These are phyloP conservation scores for Buphagus erythrorhynchus DNA, from an alignment of 2,797 vertebrate genomes.

Conservation along the genomic window DNA sequence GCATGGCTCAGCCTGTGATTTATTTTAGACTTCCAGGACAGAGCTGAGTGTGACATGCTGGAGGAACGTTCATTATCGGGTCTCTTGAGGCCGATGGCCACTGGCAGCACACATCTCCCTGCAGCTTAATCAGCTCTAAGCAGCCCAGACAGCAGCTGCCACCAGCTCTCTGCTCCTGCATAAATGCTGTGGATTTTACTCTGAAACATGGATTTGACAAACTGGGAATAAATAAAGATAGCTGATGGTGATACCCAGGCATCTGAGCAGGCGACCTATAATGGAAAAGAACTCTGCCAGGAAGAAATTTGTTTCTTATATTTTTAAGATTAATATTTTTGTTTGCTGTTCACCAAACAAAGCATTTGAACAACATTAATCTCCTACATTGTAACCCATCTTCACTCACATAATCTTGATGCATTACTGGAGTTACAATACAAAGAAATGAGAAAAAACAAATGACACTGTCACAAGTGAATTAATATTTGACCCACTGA, in stretches of 20 bases:
- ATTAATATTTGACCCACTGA: not conserved
- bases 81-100: not conserved
- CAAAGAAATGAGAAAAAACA: not conserved
- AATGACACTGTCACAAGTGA: not conserved
- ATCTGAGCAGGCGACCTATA: not conserved
- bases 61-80: fast-evolving
- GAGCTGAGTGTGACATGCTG: not conserved
- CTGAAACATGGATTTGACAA: not conserved
- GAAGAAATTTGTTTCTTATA: not conserved
- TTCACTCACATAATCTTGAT: not conserved
- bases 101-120: not conserved
- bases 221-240: not conserved
- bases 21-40: not conserved
- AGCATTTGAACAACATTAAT: not conserved
- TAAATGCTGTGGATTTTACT: not conserved
- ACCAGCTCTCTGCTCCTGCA: not conserved
- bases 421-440: not conserved
- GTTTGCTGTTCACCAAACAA: not conserved
- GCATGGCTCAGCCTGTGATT: not conserved
- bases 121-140: not conserved
- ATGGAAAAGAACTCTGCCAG: not conserved
- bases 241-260: not conserved
- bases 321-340: not conserved
- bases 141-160: conserved; percentile 5
- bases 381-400: not conserved